Base-by-base conservation (phyloP, 53 echinoderm and acorn worm species). In the Actinopyga echinites region DNA sequence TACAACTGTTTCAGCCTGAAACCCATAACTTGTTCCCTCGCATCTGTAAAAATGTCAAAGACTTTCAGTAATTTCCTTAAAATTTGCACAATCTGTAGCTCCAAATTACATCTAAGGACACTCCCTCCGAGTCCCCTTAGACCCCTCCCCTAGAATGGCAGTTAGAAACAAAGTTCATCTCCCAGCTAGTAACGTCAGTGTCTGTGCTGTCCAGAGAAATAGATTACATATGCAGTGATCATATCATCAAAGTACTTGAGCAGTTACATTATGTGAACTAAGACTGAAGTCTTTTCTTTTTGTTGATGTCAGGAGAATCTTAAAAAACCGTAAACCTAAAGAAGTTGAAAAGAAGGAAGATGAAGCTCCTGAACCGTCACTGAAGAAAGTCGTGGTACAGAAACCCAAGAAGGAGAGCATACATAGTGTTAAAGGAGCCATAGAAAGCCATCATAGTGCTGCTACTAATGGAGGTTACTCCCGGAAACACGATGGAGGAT, bases 401-500 rank as follows among this genome's bases (percentile, higher is more conserved):
- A 85, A 86, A 10, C 97, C 97, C 17, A 96, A 94, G 90, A 93
- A 92, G 63, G 97, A 96, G 65, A 94, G 90, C 58, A 86, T 94
- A 11, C 80, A 96, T 87, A 93, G 94, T 43, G 86, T 93, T 11
- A 92, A 96, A 78, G 97, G 97, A 0, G 93, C 93, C 57, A 86
- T 94, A 20, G 93, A 90, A 25, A 90, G 97, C 56, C 94, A 93
- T 53, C 97, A 96, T 73, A 94, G 92, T 45, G 92, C 94, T 12
- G 93, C 93, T 26, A 96, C 97, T 3, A 96, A 96, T 28, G 83
- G 87, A 7, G 97, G 97, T 6, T 96, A 94, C 79, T 94, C 93
- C 13, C 69, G 97, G 26, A 96, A 96, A 90, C 97, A 96, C 44
- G 97, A 96, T 49, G 97, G 97, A 2, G 94, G 93, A 26, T 96